Evolutionary conservation across 1,140 invertebrate species (phyloP).

Genomic region (Drosophila serrata): DNA sequence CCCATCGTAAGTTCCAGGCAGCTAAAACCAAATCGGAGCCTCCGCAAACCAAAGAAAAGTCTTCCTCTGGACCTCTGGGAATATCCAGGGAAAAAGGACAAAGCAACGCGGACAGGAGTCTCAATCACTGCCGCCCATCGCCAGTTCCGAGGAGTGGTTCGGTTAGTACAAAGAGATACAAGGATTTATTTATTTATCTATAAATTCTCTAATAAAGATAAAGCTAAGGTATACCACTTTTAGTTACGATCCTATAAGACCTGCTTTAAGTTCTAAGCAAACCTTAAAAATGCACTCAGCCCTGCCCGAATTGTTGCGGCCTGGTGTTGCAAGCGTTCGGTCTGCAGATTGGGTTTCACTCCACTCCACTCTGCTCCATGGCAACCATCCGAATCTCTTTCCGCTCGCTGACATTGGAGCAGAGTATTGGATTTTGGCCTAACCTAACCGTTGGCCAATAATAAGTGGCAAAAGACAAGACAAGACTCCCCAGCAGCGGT

Average conservation of each 20-base stretch:
- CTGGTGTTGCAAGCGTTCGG: conserved; percentile 24
- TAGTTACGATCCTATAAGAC: background rate
- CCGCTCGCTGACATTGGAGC: conserved; percentile 40
- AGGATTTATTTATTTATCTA: no score
- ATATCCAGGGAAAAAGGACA: no score
- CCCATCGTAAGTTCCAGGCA: conserved; percentile 69
- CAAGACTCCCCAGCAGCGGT: background rate
- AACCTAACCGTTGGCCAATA: conserved; percentile 47
- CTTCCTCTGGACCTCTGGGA: conserved; percentile 19
- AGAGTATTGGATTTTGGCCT: conserved; percentile 44
- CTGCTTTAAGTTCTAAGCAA: conserved; percentile 8
- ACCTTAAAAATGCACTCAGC: conserved; percentile 20
- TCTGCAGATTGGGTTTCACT: conserved; percentile 35
- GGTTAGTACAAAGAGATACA: conserved; percentile 65
- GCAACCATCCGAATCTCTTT: conserved; percentile 17
- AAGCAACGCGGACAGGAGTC: conserved; percentile 19
- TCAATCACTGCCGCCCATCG: conserved; percentile 57
- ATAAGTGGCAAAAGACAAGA: conserved; percentile 22
- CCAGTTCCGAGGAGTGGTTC: conserved; percentile 73
- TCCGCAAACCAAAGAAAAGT: conserved; percentile 57
- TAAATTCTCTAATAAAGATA: no score
- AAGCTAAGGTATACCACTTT: background rate
- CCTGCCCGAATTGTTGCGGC: conserved; percentile 38
- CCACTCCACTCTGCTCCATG: background rate
- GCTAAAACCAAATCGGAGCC: conserved; percentile 31